Evolutionary conservation across 53 echinoderm and acorn worm species (phyloP), one percentile per base, ranked within the genome.

Genomic region (Echinometra lucunter): DNA sequence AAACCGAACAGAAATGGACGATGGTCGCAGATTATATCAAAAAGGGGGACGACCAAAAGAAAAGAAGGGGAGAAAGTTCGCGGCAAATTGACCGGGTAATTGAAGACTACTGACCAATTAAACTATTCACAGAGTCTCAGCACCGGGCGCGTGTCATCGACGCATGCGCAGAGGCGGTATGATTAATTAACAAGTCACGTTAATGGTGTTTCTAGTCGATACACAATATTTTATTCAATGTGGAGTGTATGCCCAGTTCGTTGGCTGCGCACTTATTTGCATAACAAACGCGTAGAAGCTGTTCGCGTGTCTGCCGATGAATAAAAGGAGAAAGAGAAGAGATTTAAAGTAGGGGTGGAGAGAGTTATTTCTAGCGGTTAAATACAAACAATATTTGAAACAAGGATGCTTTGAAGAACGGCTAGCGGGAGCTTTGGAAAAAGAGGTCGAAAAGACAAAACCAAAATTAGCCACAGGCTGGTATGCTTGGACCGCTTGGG

Each of bases 71-170:
- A 37, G 23, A 44, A 91, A 78, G 78, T 78, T 92, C 75, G 78
- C 49, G 78, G 55, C 92, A 92, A 92, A 92, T 92, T 92, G 92
- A 78, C 92, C 92, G 92, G 32, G 37, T 72, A 92, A 92, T 92
- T 38, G 78, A 1, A 30, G 58, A 30, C 55, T 32, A 35, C 75
- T 92, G 78, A 92, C 92, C 92, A 92, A 92, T 92, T 92, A 92
- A 92, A 92, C 92, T 72, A 44, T 49, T 21, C 57, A 78, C 78
- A 57, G 53, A 3, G 7, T 60, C n/a, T n/a, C 49, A 49, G 85
- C 85, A 85, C 45, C 85, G 85, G 92, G 66, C 92, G 92, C 92
- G 92, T 92, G 92, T 19, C 92, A 38, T 21, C 12, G 55, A 78
- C 92, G 92, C 92, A 92, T 92, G 92, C 92, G 92, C 91, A 91